These are phyloP conservation scores for Lepidocolaptes lacrymiger DNA, from an alignment of 2,797 vertebrate species.

Conservation along the genomic window DNA sequence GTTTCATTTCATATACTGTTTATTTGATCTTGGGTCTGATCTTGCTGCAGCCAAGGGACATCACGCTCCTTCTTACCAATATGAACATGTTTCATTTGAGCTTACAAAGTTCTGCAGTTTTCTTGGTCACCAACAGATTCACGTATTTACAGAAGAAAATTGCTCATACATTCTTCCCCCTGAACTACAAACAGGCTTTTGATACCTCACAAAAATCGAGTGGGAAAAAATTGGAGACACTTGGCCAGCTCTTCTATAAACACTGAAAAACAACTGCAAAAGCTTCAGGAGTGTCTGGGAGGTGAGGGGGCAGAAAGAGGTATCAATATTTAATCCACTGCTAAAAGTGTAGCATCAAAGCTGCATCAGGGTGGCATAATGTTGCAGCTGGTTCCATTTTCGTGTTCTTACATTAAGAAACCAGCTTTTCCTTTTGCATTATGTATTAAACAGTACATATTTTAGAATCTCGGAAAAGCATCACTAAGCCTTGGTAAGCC, in stretches of 20 bases:
- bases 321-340: conserved; percentile 66
- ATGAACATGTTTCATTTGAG: not conserved
- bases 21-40: conserved; percentile 62
- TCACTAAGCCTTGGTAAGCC: conserved; percentile 29
- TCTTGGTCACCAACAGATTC: not conserved
- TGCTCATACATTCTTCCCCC: not conserved
- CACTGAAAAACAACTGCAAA: not conserved
- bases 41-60: conserved; percentile 43
- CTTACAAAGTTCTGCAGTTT: not conserved
- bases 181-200: not conserved
- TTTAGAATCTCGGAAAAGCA: conserved; percentile 41
- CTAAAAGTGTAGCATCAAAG: conserved; percentile 45
- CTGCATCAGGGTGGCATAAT: conserved; percentile 38
- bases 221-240: not conserved
- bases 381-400: conserved; percentile 29
- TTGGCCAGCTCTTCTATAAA: not conserved
- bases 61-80: not conserved
- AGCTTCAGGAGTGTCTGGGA: conserved; percentile 3
- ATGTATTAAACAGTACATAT: conserved; percentile 42
- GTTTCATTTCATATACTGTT: conserved; percentile 57
- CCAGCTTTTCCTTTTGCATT: conserved; percentile 59
- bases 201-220: not conserved
- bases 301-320: not conserved
- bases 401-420: conserved; percentile 49
- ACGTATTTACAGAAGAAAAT: not conserved